phyloP scores from a whole-genome alignment of 1,140 invertebrate species.

The Piezodorus guildinii region DNA sequence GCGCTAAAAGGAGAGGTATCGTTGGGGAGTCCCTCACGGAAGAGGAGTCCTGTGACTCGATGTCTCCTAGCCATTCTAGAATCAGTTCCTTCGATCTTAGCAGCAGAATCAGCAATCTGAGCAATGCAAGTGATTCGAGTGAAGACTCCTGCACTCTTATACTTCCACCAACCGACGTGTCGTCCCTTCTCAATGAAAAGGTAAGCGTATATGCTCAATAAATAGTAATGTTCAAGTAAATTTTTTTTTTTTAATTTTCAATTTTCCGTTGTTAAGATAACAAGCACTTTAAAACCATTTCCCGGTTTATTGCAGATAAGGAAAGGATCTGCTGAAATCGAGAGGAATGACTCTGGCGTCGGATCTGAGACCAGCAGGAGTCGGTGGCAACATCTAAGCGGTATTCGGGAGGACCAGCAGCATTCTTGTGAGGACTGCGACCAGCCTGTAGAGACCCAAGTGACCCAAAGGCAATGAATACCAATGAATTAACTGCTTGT shows the following conservation, averaged over 20 bases:
- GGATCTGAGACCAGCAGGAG: conserved; percentile 81
- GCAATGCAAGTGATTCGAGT: conserved; percentile 51
- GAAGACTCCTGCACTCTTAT: conserved; percentile 52
- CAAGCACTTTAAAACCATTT: too few species aligned
- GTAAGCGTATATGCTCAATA: conserved; percentile 13
- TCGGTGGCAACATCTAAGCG: conserved; percentile 45
- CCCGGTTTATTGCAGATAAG: conserved; percentile 21
- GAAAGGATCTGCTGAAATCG: conserved; percentile 48
- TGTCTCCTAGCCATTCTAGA: conserved; percentile 23
- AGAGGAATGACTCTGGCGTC: conserved; percentile 85
- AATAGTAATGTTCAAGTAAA: too few species aligned
- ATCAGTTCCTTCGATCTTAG: conserved; percentile 37
- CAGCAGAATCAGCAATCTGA: conserved; percentile 43
- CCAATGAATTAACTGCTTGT: background rate
- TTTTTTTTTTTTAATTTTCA: too few species aligned
- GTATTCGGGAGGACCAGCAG: conserved; percentile 37
- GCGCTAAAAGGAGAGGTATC: conserved; percentile 63
- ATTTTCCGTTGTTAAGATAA: too few species aligned
- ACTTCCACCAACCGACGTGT: conserved; percentile 33
- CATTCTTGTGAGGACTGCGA: conserved; percentile 66
- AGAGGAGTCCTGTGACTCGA: conserved; percentile 28
- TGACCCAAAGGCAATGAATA: conserved; percentile 45
- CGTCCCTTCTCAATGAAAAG: conserved; percentile 23
- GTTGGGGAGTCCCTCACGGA: conserved; percentile 35
- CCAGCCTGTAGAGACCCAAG: conserved; percentile 51